phyloP scores from a whole-genome alignment of 2,888 invertebrate species.

The Mythimna impura region DNA sequence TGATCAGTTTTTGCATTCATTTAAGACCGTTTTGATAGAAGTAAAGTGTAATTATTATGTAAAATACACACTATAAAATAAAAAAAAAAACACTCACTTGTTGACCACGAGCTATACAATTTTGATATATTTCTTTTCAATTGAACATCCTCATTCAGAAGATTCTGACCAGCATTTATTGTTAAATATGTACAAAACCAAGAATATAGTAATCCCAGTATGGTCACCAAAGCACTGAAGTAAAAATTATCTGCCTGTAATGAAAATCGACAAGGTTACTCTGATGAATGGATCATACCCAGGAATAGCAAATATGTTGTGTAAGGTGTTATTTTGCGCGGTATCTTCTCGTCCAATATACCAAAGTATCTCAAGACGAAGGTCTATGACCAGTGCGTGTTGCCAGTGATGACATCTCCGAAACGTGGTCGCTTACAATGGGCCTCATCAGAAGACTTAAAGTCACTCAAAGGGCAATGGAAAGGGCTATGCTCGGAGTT shows the following conservation, averaged over 20 bases:
- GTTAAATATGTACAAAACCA: neutral
- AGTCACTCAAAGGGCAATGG: too few relatives aligned
- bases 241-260: neutral
- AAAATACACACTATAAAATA: neutral
- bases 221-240: neutral
- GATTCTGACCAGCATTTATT: conserved; percentile 7
- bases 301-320: neutral
- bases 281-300: neutral
- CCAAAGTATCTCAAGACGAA: too few relatives aligned
- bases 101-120: conserved; percentile 12
- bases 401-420: too few relatives aligned
- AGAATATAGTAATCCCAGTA: neutral
- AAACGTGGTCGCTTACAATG: too few relatives aligned
- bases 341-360: too few relatives aligned
- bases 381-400: too few relatives aligned
- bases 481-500: too few relatives aligned
- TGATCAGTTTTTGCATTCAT: too few relatives aligned
- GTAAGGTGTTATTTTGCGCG: neutral
- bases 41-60: neutral
- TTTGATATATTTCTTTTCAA: conserved; percentile 10
- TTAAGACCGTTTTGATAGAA: too few relatives aligned
- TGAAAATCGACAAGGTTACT: neutral
- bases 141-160: neutral
- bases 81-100: conserved; percentile 8
- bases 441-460: too few relatives aligned